Percentiles rank a stretch among this genome's conserved stretches.
Conservation (phyloP, 2,797 vertebrate genomes). For the Hemibagrus guttatus region DNA sequence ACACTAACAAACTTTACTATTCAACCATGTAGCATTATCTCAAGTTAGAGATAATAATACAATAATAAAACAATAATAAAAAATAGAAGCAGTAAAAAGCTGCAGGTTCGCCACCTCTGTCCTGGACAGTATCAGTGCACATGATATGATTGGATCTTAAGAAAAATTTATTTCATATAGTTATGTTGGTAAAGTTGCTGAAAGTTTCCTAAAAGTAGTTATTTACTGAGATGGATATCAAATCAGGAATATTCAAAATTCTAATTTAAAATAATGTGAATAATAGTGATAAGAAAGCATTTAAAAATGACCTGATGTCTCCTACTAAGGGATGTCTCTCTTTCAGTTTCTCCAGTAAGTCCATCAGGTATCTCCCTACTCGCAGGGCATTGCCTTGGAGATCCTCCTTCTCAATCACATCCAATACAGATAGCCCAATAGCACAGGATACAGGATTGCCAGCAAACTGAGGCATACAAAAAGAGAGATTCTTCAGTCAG, state of each 20-base stretch:
- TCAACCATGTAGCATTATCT: too few relatives aligned
- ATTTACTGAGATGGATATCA: neutral
- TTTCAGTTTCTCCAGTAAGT: conserved; percentile 81
- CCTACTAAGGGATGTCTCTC: conserved; percentile 88
- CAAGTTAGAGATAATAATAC: too few relatives aligned
- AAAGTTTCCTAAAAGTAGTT: neutral
- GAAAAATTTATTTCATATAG: neutral
- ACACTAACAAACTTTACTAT: too few relatives aligned
- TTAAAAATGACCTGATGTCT: conserved; percentile 83
- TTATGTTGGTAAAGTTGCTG: neutral
- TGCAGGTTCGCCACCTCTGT: too few relatives aligned
- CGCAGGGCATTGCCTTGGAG: conserved; percentile 85
- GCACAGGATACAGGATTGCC: conserved; percentile 97
- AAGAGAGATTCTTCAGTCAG: conserved; percentile 4
- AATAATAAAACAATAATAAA: too few relatives aligned
- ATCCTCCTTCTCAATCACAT: conserved; percentile 89
- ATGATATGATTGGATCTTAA: neutral
- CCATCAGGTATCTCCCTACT: conserved; percentile 85
- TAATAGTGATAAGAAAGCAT: neutral
- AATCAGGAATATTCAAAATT: neutral
- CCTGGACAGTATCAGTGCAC: neutral
- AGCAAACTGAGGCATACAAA: conserved; percentile 81
- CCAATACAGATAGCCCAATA: conserved; percentile 89
- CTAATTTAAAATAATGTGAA: neutral
- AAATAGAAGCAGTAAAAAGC: too few relatives aligned